Evolutionary conservation across 2,113 vertebrate genomes (phyloP), one percentile per base, ranked within the genome.

Genomic region (Fregetta grallaria): DNA sequence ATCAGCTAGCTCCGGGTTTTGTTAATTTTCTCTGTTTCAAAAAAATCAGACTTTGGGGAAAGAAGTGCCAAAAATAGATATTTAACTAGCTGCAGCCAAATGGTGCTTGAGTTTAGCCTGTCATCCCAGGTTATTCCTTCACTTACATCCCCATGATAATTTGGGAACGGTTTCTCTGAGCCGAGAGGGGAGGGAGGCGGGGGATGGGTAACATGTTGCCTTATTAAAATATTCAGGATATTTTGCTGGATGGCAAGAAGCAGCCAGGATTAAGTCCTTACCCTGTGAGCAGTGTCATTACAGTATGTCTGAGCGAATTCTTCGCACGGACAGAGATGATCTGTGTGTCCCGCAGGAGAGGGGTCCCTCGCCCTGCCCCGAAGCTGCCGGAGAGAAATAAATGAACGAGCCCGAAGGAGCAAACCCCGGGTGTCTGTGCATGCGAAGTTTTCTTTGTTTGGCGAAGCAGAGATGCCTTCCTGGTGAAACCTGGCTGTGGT

Each of bases 1-100:
- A 96, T 96, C 94, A 91, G 89, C 94, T 58, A 87, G 94, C 94
- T 94, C 84, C 1, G 16, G 52, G 81, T 59, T 91, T 94, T 92
- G 73, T 91, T 81, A 91, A 96, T 97, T 96, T 23, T 3, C 59
- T 90, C 91, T 65, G 84, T 89, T 96, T 91, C 73, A 91, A 74
- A 92, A 82, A 91, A 84, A 34, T 74, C 89, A 91, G 55, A 70
- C 76, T 94, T 74, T 4, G 1, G 86, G 83, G 63, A 0, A 14
- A 56, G 93, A 88, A 44, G 78, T 84, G 80, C 93, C 94, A 67
- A 19, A 91, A 97, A 96, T 95, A 91, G 86, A 67, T 11, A 8
- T 73, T 90, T 61, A 63, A 52, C 70, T 76, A 49, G 22, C 90
- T 93, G 92, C 73, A 90, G 93, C 81, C 92, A 88, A 93, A 67